phyloP scores from a whole-genome alignment of 2,113 vertebrate species.

The Rutilus rutilus region DNA sequence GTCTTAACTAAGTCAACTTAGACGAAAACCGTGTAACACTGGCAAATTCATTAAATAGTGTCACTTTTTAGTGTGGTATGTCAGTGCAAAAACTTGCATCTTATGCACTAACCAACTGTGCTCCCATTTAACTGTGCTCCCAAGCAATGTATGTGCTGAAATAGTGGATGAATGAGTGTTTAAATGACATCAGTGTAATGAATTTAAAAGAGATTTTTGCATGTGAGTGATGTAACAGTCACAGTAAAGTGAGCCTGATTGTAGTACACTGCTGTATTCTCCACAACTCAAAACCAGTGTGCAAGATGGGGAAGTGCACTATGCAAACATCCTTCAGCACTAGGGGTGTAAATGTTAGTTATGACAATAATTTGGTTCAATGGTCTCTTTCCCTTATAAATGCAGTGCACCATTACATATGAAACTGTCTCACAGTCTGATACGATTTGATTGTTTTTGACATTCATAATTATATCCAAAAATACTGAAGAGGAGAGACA shows the following conservation, averaged over 20 bases:
- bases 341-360: background rate
- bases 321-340: background rate
- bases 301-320: background rate
- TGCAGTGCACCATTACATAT: background rate
- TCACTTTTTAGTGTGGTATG: background rate
- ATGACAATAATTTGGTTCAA: background rate
- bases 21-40: background rate
- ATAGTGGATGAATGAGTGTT: background rate
- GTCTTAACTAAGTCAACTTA: background rate
- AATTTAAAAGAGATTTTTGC: background rate
- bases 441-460: background rate
- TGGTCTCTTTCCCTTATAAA: background rate
- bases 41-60: constrained; percentile 6
- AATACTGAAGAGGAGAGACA: background rate
- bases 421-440: background rate
- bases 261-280: background rate
- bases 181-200: background rate
- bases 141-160: background rate
- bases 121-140: background rate
- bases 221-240: background rate
- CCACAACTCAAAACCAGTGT: background rate
- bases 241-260: background rate
- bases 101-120: background rate
- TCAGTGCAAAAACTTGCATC: background rate
- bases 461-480: background rate